Conservation (phyloP, 2,113 vertebrate species). For the Tupaia tana region DNA sequence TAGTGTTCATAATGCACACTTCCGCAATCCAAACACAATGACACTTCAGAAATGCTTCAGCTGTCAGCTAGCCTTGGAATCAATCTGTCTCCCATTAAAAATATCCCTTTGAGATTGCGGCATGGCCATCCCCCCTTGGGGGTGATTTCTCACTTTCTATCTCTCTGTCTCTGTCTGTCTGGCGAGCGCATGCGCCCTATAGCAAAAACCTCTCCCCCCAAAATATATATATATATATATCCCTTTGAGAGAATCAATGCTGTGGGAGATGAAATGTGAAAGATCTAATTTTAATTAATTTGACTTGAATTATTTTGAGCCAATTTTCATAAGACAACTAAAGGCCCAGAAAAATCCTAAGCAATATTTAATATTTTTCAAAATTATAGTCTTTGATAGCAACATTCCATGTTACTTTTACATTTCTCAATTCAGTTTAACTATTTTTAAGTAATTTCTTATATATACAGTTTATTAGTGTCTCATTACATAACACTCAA, state of each 20-base stretch:
- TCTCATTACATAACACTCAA: neutral
- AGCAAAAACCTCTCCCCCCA: too few species aligned
- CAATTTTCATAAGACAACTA: conserved; percentile 25
- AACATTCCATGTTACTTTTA: conserved; percentile 21
- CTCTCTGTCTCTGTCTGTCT: too few species aligned
- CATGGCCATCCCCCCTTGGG: too few species aligned
- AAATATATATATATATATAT: too few species aligned
- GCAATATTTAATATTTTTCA: conserved; percentile 21
- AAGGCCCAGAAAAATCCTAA: conserved; percentile 26
- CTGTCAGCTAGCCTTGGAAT: neutral
- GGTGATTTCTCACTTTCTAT: too few species aligned
- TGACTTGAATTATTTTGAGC: neutral
- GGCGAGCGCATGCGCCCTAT: too few species aligned
- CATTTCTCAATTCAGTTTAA: conserved; percentile 12
- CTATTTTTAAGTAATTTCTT: neutral
- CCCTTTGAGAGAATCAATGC: neutral
- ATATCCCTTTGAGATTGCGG: neutral
- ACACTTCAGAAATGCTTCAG: neutral
- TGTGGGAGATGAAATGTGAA: neutral
- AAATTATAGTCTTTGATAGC: neutral
- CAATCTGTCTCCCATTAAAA: neutral
- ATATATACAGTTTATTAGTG: neutral
- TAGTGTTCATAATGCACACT: conserved; percentile 72
- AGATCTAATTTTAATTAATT: neutral
- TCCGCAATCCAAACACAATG: neutral